Evolutionary conservation across 2,888 invertebrate genomes (phyloP).

Genomic region (Rosalia funebris): DNA sequence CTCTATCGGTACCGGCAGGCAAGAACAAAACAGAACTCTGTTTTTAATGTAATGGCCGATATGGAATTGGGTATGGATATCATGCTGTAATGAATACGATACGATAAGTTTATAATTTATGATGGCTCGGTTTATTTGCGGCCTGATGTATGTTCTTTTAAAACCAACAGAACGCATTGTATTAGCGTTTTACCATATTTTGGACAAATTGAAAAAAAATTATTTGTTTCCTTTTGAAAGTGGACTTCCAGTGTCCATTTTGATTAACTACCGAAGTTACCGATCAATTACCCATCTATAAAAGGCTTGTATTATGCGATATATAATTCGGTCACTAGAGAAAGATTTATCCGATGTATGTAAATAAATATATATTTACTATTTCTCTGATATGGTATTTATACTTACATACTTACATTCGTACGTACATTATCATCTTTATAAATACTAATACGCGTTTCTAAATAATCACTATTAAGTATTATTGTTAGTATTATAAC

Average conservation of each 20-base stretch:
- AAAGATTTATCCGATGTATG: no score
- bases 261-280: not conserved
- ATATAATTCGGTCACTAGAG: no score
- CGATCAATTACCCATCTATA: not conserved
- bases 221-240: not conserved
- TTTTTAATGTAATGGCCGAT: slow-evolving; percentile 41
- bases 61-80: slow-evolving; percentile 40
- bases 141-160: slow-evolving; percentile 34
- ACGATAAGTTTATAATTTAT: slow-evolving; percentile 42
- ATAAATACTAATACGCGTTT: no score
- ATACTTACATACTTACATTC: no score
- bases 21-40: slow-evolving; percentile 36
- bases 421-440: no score
- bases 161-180: not conserved
- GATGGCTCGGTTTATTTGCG: slow-evolving; percentile 27
- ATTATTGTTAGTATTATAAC: no score
- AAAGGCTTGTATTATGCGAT: not conserved
- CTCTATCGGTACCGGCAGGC: slow-evolving; percentile 18
- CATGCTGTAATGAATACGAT: slow-evolving; percentile 40
- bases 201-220: not conserved
- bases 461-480: no score
- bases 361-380: no score
- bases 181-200: not conserved
- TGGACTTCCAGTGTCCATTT: not conserved
- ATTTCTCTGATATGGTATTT: no score